phyloP scores from a whole-genome alignment of 23 tunicate genomes.

The Styela plicata region DNA sequence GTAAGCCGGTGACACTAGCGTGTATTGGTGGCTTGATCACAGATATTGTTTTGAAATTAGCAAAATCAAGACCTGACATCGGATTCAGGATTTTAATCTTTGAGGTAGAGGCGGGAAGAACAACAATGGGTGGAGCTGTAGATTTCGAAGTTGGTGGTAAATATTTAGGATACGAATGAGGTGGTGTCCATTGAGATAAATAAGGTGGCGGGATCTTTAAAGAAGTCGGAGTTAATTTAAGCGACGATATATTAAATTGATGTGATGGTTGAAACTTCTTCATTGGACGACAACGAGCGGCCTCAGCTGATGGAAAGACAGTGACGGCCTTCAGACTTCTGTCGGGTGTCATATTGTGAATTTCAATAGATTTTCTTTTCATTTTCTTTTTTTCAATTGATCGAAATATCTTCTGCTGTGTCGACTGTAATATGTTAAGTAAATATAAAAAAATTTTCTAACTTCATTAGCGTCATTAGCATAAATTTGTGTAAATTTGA shows the following conservation, averaged over 20 bases:
- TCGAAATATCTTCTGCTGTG: conserved; percentile 6
- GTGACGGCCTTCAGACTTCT: too few relatives aligned
- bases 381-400: conserved; percentile 7
- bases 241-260: not conserved
- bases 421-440: conserved; percentile 10
- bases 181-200: not conserved
- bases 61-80: not conserved
- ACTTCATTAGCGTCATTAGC: too few relatives aligned
- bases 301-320: too few relatives aligned
- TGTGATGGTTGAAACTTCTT: too few relatives aligned
- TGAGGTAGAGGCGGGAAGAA: not conserved
- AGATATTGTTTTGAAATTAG: not conserved
- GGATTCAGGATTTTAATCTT: not conserved
- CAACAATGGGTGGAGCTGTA: not conserved
- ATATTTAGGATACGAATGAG: too few relatives aligned
- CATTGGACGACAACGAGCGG: not conserved
- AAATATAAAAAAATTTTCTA: too few relatives aligned
- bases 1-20: too few relatives aligned
- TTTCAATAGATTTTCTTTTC: too few relatives aligned
- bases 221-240: not conserved
- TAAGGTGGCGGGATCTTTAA: not conserved
- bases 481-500: too few relatives aligned
- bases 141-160: not conserved
- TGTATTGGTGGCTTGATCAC: not conserved
- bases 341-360: too few relatives aligned